phyloP scores from a whole-genome alignment of 2,113 vertebrate species.

The Ameiurus melas region DNA sequence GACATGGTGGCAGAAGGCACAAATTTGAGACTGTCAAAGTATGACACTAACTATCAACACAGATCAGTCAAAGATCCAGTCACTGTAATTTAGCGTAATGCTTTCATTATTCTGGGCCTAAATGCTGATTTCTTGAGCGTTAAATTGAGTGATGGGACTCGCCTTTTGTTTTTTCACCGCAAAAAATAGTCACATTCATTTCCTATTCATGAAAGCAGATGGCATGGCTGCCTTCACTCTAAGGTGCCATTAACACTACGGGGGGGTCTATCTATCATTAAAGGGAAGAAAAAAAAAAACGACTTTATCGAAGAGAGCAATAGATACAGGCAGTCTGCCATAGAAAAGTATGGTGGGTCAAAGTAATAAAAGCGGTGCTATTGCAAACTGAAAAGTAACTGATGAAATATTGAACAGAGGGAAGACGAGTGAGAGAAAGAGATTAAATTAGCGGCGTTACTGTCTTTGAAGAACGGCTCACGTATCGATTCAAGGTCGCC shows the following conservation, averaged over 20 bases:
- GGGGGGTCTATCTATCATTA: slow-evolving; percentile 56
- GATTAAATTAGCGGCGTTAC: slow-evolving; percentile 69
- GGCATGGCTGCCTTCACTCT: slow-evolving; percentile 24
- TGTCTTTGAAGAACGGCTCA: slow-evolving; percentile 64
- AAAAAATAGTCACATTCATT: slow-evolving; percentile 33
- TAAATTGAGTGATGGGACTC: slow-evolving; percentile 20
- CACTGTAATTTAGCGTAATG: background rate
- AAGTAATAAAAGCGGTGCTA: slow-evolving; percentile 53
- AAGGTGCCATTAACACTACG: slow-evolving; percentile 23
- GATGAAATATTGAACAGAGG: slow-evolving; percentile 62
- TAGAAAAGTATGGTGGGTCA: slow-evolving; percentile 53
- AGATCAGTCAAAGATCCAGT: background rate
- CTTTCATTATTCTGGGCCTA: background rate
- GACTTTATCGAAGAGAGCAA: slow-evolving; percentile 52
- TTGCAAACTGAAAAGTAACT: slow-evolving; percentile 53
- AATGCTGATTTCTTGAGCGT: slow-evolving; percentile 19
- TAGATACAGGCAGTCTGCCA: slow-evolving; percentile 51
- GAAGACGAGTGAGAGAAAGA: slow-evolving; percentile 61
- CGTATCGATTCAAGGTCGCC: slow-evolving; percentile 72
- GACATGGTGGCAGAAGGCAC: background rate
- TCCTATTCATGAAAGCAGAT: slow-evolving; percentile 40
- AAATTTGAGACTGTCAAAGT: background rate
- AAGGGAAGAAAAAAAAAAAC: slow-evolving; percentile 42
- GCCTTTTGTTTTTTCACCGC: slow-evolving; percentile 29
- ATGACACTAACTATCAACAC: slow-evolving; percentile 5